Evolutionary conservation across 2,797 vertebrate species (phyloP).

Genomic region (Apodemus agrarius): DNA sequence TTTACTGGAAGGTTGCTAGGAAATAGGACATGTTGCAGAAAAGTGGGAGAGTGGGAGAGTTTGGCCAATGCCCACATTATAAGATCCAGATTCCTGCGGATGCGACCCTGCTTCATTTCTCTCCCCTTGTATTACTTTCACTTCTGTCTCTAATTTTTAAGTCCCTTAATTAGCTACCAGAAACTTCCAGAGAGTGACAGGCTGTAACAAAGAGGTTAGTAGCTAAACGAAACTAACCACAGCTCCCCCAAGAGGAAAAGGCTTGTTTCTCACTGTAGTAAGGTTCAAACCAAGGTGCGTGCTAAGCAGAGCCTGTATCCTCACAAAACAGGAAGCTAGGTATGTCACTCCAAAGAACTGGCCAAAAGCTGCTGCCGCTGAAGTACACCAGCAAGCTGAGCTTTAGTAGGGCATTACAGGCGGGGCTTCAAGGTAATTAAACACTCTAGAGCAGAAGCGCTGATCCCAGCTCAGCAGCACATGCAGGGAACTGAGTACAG

Average conservation of each 20-base stretch:
- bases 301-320: not conserved
- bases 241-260: not conserved
- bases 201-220: not conserved
- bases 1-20: too few species aligned
- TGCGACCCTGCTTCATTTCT: not conserved
- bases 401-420: not conserved
- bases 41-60: rapidly evolving
- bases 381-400: not conserved
- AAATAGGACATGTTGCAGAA: not conserved
- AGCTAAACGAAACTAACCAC: not conserved
- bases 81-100: rapidly evolving
- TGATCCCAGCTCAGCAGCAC: not conserved
- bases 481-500: not conserved
- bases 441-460: not conserved
- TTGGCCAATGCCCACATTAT: rapidly evolving
- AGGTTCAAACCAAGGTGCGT: not conserved
- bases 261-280: too few species aligned
- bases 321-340: not conserved
- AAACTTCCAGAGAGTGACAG: not conserved
- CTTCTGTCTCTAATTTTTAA: not conserved
- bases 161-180: not conserved
- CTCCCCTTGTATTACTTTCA: not conserved
- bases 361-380: not conserved
- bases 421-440: not conserved
- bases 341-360: not conserved